A percentile compares a stretch with the other conserved stretches of the same genome.
Conservation (phyloP, 2,113 vertebrate species). For the Pelodiscus sinensis region DNA sequence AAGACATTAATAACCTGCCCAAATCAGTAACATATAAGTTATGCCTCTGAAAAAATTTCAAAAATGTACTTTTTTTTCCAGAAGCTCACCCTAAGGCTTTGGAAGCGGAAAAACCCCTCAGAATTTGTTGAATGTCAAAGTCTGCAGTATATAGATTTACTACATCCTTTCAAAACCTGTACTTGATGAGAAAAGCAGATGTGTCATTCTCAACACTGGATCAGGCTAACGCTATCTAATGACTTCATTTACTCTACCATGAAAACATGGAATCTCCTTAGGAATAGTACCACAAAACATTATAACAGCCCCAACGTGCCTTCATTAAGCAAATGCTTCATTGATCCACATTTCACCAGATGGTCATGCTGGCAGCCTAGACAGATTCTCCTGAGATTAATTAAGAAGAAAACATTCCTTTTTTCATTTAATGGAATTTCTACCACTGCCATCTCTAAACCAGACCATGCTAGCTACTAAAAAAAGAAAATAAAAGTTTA, state of each 20-base stretch:
- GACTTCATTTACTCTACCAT: not conserved
- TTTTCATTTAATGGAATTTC: not conserved
- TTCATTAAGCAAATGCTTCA: not conserved
- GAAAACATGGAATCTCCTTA: not conserved
- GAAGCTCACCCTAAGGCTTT: not conserved
- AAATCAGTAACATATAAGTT: not conserved
- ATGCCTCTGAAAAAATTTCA: not conserved
- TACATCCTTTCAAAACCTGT: slow-evolving; percentile 12
- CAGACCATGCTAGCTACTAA: fast-evolving
- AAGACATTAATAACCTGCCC: not conserved
- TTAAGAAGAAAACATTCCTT: not conserved
- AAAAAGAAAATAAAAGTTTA: not conserved
- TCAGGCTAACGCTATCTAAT: not conserved
- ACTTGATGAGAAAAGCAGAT: not conserved
- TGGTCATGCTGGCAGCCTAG: not conserved
- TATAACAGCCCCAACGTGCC: not conserved
- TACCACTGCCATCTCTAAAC: not conserved
- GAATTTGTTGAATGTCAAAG: not conserved
- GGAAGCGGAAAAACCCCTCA: not conserved
- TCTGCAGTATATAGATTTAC: not conserved
- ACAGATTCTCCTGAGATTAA: not conserved
- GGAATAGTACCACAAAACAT: not conserved
- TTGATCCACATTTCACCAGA: not conserved
- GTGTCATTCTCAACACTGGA: not conserved
- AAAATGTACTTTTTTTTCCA: not conserved